phyloP scores from a whole-genome alignment of 1,140 invertebrate species.

The Bathynomus jamesi region DNA sequence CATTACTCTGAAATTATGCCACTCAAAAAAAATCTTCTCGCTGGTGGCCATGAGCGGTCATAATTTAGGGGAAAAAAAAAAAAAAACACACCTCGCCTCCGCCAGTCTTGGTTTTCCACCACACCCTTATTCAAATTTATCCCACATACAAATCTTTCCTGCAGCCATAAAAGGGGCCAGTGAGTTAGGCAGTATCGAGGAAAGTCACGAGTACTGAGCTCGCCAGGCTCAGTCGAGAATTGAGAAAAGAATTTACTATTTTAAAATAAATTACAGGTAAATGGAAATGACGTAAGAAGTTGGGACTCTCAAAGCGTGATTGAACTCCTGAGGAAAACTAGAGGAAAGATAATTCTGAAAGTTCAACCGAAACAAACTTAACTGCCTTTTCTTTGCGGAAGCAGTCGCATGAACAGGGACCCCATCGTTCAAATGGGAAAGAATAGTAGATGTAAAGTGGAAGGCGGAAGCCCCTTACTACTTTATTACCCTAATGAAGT shows the following conservation, averaged over 20 bases:
- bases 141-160: neutral
- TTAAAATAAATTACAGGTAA: constrained; percentile 54
- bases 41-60: no score
- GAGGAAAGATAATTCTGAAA: no score
- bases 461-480: no score
- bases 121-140: neutral
- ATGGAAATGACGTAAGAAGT: constrained; percentile 69
- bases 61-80: no score
- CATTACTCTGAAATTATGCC: no score
- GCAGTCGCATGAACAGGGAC: no score
- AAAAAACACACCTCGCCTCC: neutral
- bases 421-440: no score
- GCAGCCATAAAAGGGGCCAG: neutral
- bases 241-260: neutral
- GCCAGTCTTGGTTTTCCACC: neutral
- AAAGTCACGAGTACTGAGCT: neutral
- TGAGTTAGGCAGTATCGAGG: neutral
- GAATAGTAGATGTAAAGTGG: no score
- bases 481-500: no score
- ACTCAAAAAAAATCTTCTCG: no score
- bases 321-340: constrained; percentile 63
- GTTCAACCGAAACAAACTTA: no score
- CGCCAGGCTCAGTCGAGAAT: neutral
- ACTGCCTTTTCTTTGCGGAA: no score
- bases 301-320: constrained; percentile 71